Conservation (phyloP, 2,113 vertebrate genomes). For the Silurus meridionalis region DNA sequence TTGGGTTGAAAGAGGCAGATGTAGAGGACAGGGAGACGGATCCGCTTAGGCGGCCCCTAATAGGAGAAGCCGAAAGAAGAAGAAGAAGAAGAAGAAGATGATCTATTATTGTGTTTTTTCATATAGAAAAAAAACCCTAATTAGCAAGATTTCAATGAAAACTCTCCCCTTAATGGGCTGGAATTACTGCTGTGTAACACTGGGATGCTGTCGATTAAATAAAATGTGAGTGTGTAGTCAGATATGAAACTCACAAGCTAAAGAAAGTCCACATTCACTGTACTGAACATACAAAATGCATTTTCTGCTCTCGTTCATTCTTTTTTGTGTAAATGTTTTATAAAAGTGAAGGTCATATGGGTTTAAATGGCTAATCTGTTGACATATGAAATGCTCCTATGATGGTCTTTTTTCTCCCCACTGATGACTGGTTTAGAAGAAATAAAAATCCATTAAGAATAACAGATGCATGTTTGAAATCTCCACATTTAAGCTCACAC, state of each 20-base stretch:
- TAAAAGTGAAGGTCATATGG: neutral
- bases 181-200: neutral
- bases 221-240: neutral
- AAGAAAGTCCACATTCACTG: too few species aligned
- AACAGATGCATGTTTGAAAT: neutral
- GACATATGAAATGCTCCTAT: neutral
- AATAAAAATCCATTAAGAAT: neutral
- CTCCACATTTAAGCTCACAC: neutral
- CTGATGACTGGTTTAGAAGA: neutral
- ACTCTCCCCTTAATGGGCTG: neutral
- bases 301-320: neutral
- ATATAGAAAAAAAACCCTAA: neutral
- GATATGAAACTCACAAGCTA: neutral
- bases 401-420: neutral
- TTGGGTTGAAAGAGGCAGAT: too few species aligned
- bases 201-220: neutral
- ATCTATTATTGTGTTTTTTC: neutral
- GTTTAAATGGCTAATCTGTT: neutral
- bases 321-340: neutral
- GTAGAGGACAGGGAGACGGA: too few species aligned
- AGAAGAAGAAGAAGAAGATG: too few species aligned
- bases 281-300: neutral
- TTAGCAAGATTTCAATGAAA: neutral
- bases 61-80: too few species aligned
- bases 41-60: too few species aligned